Conservation (phyloP, 2,888 invertebrate genomes). For the Coelogynopora nodosa region DNA sequence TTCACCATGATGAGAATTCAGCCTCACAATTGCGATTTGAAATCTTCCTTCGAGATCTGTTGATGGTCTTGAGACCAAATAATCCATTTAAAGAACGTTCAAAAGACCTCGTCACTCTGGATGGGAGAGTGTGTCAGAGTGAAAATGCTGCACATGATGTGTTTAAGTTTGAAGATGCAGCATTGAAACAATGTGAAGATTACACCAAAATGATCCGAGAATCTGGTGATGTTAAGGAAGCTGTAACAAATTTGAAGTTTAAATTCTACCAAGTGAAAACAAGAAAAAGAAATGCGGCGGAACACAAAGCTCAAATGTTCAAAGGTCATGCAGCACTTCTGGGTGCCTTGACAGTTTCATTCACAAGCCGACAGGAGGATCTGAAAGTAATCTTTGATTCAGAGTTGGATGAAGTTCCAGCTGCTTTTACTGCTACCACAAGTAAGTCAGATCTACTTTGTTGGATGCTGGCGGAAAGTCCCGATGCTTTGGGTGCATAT, state of each 20-base stretch:
- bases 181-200: conserved; percentile 19
- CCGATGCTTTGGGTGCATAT: no score
- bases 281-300: conserved; percentile 8
- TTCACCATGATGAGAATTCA: conserved; percentile 15
- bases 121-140: not conserved
- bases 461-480: conserved; percentile 25
- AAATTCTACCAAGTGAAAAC: conserved; percentile 25
- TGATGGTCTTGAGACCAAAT: conserved; percentile 11
- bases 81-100: conserved; percentile 13
- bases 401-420: conserved; percentile 7
- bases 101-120: conserved; percentile 19
- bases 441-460: conserved; percentile 16
- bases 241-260: conserved; percentile 20
- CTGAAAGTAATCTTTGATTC: conserved; percentile 22
- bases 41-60: conserved; percentile 27
- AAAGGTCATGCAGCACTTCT: conserved; percentile 12
- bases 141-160: conserved; percentile 1
- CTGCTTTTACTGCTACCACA: not conserved
- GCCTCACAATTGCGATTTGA: conserved; percentile 19
- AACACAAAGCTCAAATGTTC: conserved; percentile 23
- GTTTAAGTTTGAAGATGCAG: conserved; percentile 23
- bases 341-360: conserved; percentile 13
- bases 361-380: conserved; percentile 27
- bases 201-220: conserved; percentile 27
- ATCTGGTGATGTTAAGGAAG: conserved; percentile 12